Percentiles rank a stretch among this genome's conserved stretches.
Conservation (phyloP, 2,113 vertebrate species). For the Chionomys nivalis region DNA sequence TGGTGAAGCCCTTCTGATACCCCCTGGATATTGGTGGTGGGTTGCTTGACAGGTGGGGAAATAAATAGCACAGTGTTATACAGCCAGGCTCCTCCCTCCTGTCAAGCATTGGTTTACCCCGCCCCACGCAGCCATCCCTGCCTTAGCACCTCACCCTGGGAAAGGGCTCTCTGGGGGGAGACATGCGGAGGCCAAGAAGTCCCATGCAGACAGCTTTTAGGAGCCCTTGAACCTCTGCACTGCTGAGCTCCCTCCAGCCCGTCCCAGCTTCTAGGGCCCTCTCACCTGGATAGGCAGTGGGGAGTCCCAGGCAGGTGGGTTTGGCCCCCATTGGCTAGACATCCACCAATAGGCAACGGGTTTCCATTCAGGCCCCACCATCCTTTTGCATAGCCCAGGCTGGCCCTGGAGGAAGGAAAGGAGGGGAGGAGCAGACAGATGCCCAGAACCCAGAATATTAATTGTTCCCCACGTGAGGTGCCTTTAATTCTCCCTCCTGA, state of each 20-base stretch:
- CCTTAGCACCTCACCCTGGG: not conserved
- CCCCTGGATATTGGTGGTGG: not conserved
- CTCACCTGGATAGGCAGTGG: not conserved
- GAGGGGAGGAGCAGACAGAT: rapidly evolving
- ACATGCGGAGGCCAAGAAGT: not conserved
- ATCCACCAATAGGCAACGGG: not conserved
- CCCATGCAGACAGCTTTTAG: not conserved
- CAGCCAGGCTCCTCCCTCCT: not conserved
- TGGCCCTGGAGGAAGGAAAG: not conserved
- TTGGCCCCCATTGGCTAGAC: not conserved
- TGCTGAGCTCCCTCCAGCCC: too few species aligned
- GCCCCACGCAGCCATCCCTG: not conserved
- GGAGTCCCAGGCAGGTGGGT: not conserved
- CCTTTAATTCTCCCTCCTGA: conserved; percentile 42
- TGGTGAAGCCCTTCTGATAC: not conserved
- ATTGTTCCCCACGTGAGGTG: not conserved
- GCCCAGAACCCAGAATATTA: not conserved
- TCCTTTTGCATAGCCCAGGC: not conserved
- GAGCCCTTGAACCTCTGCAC: rapidly evolving
- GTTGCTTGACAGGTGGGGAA: not conserved
- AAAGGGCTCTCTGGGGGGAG: not conserved
- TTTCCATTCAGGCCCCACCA: not conserved
- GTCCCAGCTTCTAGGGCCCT: too few species aligned
- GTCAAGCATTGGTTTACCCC: rapidly evolving
- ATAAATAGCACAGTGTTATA: not conserved